Conservation (phyloP, 2,797 vertebrate species). For the Sebastes dallii region DNA sequence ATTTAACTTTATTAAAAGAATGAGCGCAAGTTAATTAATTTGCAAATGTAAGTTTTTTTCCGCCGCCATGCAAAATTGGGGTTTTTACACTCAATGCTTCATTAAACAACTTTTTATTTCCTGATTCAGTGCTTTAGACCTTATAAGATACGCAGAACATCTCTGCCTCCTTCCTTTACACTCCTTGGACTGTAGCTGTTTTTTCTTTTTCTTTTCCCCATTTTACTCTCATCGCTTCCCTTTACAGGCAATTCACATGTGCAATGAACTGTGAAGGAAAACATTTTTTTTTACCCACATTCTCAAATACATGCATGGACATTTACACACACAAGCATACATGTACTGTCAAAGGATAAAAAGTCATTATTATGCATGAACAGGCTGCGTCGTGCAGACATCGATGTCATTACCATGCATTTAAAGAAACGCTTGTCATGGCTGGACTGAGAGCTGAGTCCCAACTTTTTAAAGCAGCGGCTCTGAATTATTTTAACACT, state of each 20-base stretch:
- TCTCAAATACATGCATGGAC: constrained; percentile 51
- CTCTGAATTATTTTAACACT: constrained; percentile 9
- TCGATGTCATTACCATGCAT: constrained; percentile 42
- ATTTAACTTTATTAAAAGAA: constrained; percentile 10
- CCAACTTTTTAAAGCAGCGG: constrained; percentile 9
- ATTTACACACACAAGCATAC: constrained; percentile 48
- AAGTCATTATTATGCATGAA: constrained; percentile 50
- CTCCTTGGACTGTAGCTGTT: constrained; percentile 11
- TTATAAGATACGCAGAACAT: constrained; percentile 1
- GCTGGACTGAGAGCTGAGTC: neutral
- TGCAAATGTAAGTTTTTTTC: neutral
- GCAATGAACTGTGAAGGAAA: constrained; percentile 77
- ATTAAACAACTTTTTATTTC: constrained; percentile 28
- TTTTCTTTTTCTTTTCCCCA: constrained; percentile 50
- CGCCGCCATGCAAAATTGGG: neutral
- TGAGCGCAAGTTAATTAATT: neutral
- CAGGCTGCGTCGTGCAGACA: neutral
- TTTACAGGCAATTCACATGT: constrained; percentile 71
- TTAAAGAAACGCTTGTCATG: constrained; percentile 40
- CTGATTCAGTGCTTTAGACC: neutral
- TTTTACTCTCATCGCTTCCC: constrained; percentile 56
- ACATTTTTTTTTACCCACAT: constrained; percentile 54
- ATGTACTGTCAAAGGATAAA: constrained; percentile 33
- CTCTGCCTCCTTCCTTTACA: constrained; percentile 7
- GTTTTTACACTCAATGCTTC: constrained; percentile 1